Conservation (phyloP, 2,797 vertebrate species). For the Rhynchonycteris naso region DNA sequence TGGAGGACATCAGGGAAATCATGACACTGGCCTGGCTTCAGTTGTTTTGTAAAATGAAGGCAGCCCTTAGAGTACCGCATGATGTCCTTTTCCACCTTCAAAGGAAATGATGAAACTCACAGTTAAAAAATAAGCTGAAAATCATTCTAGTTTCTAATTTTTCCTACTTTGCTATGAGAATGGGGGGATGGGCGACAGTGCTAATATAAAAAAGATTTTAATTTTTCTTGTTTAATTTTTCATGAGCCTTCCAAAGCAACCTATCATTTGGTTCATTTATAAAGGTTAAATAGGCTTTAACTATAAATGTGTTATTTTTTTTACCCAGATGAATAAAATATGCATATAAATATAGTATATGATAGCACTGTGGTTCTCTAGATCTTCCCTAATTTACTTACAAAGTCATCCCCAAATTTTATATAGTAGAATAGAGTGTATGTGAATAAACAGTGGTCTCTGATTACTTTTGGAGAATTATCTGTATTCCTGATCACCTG, state of each 20-base stretch:
- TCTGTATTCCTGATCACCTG: background rate
- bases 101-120: background rate
- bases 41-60: background rate
- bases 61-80: background rate
- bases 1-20: background rate
- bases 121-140: constrained; percentile 45
- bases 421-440: background rate
- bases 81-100: background rate
- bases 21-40: background rate
- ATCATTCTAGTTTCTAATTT: background rate
- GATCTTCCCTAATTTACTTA: background rate
- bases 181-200: background rate
- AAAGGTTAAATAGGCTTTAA: constrained; percentile 7
- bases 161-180: background rate
- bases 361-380: background rate
- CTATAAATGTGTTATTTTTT: background rate
- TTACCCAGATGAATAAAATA: constrained; percentile 10
- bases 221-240: background rate
- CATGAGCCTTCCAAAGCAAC: background rate
- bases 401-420: background rate
- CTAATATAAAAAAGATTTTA: background rate
- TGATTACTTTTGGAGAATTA: constrained; percentile 33
- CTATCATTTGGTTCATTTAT: constrained; percentile 3
- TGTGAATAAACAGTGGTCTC: background rate
- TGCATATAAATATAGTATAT: background rate